A percentile compares a stretch with the other conserved stretches of the same genome.
These are phyloP conservation scores for Lasioglossum villosulum DNA, from an alignment of 2,888 invertebrate species.

Conservation along the genomic window DNA sequence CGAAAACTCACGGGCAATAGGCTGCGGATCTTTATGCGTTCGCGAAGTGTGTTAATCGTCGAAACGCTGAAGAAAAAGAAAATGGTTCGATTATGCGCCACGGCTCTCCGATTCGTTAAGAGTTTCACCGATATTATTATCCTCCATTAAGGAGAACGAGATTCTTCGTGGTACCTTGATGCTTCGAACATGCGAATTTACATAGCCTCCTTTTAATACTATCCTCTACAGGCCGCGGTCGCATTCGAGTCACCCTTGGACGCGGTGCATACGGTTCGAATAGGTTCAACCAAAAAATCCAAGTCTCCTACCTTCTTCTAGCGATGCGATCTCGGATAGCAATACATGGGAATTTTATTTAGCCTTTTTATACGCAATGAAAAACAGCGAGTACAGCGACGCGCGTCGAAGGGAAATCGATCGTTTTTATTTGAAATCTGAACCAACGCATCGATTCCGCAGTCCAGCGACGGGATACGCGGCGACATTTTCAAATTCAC, in stretches of 20 bases:
- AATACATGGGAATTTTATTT: background rate
- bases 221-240: background rate
- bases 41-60: background rate
- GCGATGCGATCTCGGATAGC: background rate
- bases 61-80: background rate
- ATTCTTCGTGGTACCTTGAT: background rate
- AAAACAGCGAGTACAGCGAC: background rate
- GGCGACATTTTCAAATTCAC: constrained; percentile 32
- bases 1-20: background rate
- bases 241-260: background rate
- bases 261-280: background rate
- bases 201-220: background rate
- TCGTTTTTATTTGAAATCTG: background rate
- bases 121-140: background rate
- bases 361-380: background rate
- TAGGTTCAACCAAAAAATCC: background rate
- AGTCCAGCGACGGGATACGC: constrained; percentile 58
- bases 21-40: background rate
- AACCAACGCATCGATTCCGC: background rate
- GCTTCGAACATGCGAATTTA: background rate
- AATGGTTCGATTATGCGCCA: background rate
- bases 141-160: background rate
- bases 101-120: background rate
- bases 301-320: background rate
- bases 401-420: background rate